phyloP scores from a whole-genome alignment of 2,888 invertebrate species.

The Bimastos eiseni region DNA sequence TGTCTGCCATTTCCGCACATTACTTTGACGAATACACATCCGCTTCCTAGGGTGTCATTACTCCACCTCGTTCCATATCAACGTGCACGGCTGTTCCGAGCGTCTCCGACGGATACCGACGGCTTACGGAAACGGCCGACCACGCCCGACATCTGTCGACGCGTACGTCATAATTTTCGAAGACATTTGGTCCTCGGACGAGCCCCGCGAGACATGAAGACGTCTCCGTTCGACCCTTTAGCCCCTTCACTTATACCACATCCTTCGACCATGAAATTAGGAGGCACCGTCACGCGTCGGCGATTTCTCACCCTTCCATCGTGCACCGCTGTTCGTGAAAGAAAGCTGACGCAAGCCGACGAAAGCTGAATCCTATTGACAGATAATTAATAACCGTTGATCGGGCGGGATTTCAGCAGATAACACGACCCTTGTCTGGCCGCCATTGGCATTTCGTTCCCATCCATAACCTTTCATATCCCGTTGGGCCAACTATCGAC shows the following conservation, averaged over 20 bases:
- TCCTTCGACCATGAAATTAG: background rate
- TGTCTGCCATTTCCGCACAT: background rate
- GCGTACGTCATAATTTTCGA: background rate
- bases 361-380: background rate
- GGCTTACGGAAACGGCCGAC: background rate
- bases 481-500: background rate
- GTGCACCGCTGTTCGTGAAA: background rate
- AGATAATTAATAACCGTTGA: background rate
- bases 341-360: background rate
- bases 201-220: background rate
- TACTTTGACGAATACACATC: background rate
- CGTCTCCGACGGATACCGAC: background rate
- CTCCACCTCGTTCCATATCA: background rate
- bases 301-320: conserved; percentile 13
- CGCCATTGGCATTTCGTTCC: background rate
- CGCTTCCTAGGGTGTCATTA: background rate
- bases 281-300: background rate
- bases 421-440: background rate
- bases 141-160: background rate
- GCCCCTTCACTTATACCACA: background rate
- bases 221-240: background rate
- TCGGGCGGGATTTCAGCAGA: background rate
- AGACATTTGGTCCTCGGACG: background rate
- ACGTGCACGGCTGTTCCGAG: background rate
- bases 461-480: background rate